Base-by-base conservation (phyloP, 1,140 invertebrate genomes). In the Drosophila sucinea region DNA sequence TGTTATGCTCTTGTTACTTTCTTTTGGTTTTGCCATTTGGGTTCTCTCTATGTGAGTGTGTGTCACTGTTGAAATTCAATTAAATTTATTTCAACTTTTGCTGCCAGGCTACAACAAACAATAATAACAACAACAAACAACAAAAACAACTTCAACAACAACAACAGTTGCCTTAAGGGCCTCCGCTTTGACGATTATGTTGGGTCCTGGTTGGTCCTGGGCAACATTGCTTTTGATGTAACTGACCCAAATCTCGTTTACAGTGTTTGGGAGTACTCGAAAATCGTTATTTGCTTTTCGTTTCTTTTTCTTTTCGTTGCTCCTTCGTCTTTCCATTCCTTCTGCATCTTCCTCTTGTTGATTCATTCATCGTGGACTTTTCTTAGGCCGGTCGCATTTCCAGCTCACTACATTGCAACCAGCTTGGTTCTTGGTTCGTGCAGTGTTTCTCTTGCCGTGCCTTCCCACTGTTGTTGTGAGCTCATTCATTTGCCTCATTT, bases 21-120 rank as follows among this genome's bases (percentile, higher is more conserved):
- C 27, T 57, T 58, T 44, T 25, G 60, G 56, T 55, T 58, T 74
- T 69, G 63, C 38, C 60, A 66, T 67, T 67, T 73, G 57, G 38
- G 65, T 70, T 62, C 38, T 67, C 8, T 71, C 17, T 58, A 25
- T 65, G 47, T 61, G 35, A 38, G 44, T 67, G 60, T 66, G 68
- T 77, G 81, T 85, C 77, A 78, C 77, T 85, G 81, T 67, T 81
- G 77, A 85, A 85, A 81, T 85, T 85, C 78, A 85, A 85, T 81
- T 85, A 85, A 85, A 85, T 85, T 85, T 85, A 81, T 81, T 85
- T 85, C 78, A 85, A 85, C 70, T 81, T 81, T 69, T 81, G 74
- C 70, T 81, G 81, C 77, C 67, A 78, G 70, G 67, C 63, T 6
- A 60, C 55, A 51, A 70, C 35, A 51, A 66, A 60, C 57, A 57